Evolutionary conservation across 2,113 vertebrate genomes (phyloP), one percentile per base, ranked within the genome.

Genomic region (Passerina amoena): DNA sequence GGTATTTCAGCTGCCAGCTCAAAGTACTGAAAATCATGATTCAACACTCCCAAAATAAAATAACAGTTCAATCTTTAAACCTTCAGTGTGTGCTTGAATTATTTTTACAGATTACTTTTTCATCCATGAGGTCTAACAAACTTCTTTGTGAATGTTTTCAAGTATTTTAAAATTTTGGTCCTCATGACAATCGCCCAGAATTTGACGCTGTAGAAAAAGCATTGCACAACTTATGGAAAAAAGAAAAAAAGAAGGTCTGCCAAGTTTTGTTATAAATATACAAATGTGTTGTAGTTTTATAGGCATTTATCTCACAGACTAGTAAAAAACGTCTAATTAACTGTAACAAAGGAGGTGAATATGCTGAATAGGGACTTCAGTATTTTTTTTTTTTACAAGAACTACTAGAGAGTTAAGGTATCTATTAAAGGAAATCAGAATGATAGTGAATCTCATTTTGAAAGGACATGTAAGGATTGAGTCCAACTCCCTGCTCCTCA

Each of bases 31-130:
- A 96, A 89, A 75, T 66, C 38, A 44, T 71, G 64, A 86, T 91
- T 96, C 77, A 84, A 40, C 54, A 73, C 23, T 96, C 64, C 27
- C 42, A 81, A 91, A 94, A 77, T 86, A 92, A 96, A 96, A 86
- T 70, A 85, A 44, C 44, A 24, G 54, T 63, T 89, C 57, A 75
- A 14, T 87, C 40, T 90, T 60, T 87, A 90, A 85, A 82, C 28
- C n/a, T 87, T 71, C 79, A 82, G 65, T 35, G 19, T 79, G 64
- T 47, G 68, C 12, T 85, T 84, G 48, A 92, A 77, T 92, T 61
- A 72, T 86, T 14, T 93, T 93, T 92, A 66, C 48, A 79, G 35
- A 85, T 91, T 44, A 71, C 6, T 86, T 89, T 71, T 90, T 73
- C 66, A 88, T 35, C 35, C n/a, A 40, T 80, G n/a, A 80, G n/a